Base-by-base conservation (phyloP, 1,140 invertebrate genomes). In the Drosophila setifemur region DNA sequence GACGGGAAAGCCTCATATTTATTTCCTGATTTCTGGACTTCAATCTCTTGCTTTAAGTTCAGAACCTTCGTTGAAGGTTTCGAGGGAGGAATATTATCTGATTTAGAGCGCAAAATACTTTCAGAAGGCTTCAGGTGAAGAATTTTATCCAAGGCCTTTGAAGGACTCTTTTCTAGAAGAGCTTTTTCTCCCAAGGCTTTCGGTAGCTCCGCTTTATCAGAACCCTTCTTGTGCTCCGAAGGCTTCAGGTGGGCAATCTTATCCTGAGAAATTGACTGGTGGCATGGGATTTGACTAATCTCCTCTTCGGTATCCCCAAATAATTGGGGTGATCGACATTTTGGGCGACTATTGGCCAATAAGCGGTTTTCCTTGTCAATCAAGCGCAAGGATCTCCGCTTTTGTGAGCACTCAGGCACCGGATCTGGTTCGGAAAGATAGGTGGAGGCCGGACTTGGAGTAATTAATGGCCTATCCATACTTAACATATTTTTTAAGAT, bases 301-400 rank as follows among this genome's bases (percentile, higher is more conserved):
- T 71, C 39, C 4, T 37, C 66, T 25, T 85, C 64, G 5, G 45
- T 53, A 2, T 78, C 74, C 0, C 14, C 33, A 37, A 83, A 85
- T 11, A 83, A 29, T 43, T 67, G 50, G 0, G 78, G 78, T 2
- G 78, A 83, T 4, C 29, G 9, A 5, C 31, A 35, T 42, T 19
- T 50, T 8, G 3, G n/a, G 3, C 8, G 7, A n/a, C 7, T 26
- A 23, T n/a, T 28, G 4, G n/a, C 11, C 21, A 26, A 11, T 1
- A 23, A n/a, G 4, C 18, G 40, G 12, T 8, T 44, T 4, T 82
- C 25, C 18, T 35, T 76, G 23, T 54, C 50, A 5, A 60, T 40
- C 14, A 82, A 45, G 7, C 77, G 55, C 26, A 69, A 61, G 1
- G 77, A 82, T 4, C 77, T 63, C 1, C 73, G 68, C 0, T 16